Base-by-base conservation (phyloP, 2,888 invertebrate species). In the Nesidiocoris tenuis region DNA sequence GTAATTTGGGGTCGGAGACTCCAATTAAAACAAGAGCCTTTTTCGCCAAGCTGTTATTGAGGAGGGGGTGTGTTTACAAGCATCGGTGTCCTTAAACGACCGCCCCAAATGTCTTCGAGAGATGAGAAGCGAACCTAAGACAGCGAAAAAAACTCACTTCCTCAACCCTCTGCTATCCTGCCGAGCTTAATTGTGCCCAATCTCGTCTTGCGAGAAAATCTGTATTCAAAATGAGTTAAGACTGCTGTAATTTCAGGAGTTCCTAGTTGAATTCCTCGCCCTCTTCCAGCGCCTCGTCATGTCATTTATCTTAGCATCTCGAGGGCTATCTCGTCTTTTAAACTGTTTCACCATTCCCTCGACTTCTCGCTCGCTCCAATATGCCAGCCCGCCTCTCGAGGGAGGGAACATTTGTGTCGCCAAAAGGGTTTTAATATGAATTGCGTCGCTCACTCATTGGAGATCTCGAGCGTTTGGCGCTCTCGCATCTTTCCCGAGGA, bases 61-160 rank as follows among this genome's bases (percentile, higher is more conserved):
- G 21, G 67, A 16, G 39, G 63, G 74, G 74, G 77, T 57, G 67
- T 74, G 77, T 74, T 74, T 74, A 74, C 67, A 74, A 39, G 74
- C 77, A 77, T 77, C 77, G 74, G 77, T 77, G 77, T 77, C 77
- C 77, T 71, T 77, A 75, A 77, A 77, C 71, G 77, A 67, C 74
- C 74, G 54, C 67, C 66, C 77, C 76, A 71, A 76, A 76, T 76
- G 76, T 76, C 76, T 72, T 72, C n/a, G 25, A 72, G 76, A 65
- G 72, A 39, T 39, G 39, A 39, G 39, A 39, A 39, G 39, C 39
- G 12, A 39, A 39, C 5, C 39, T 39, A 39, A 39, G 39, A n/a
- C n/a, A n/a, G n/a, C 39, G 59, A 55, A 72, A 76, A 76, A 76
- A 76, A 76, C 18, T 7, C 17, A 39, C 57, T 71, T 18, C 25